These are phyloP conservation scores for Athripsodes cinereus DNA, from an alignment of 2,888 invertebrate species.

Conservation along the genomic window DNA sequence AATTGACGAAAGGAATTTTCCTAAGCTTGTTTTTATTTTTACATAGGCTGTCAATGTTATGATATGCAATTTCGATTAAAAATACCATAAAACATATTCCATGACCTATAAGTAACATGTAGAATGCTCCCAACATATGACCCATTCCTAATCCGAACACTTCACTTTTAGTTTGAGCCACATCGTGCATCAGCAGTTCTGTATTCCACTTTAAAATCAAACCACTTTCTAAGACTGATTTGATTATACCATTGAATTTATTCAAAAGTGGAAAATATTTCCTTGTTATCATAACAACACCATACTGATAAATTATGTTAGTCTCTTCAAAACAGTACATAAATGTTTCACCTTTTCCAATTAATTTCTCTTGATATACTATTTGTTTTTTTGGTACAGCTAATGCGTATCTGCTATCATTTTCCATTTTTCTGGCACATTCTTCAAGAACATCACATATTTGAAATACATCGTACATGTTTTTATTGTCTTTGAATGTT, in stretches of 20 bases:
- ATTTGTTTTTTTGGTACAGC: constrained; percentile 45
- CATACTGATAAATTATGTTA: constrained; percentile 46
- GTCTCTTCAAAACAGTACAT: constrained; percentile 46
- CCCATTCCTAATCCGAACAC: constrained; percentile 40
- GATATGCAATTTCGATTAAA: constrained; percentile 33
- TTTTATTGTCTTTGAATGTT: constrained; percentile 46
- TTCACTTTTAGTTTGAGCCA: constrained; percentile 34
- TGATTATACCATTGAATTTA: constrained; percentile 43
- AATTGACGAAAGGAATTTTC: too few species aligned
- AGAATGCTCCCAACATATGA: constrained; percentile 46
- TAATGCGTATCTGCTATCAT: constrained; percentile 42
- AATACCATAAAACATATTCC: constrained; percentile 38
- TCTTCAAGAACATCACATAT: constrained; percentile 39
- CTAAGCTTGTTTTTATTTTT: too few species aligned
- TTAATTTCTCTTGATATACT: constrained; percentile 42
- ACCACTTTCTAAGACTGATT: constrained; percentile 46
- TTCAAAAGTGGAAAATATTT: constrained; percentile 47
- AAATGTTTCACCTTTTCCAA: constrained; percentile 42
- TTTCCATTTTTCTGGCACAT: constrained; percentile 40
- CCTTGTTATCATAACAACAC: constrained; percentile 43
- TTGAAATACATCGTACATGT: constrained; percentile 47
- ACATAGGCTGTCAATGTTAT: neutral
- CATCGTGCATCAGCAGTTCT: constrained; percentile 39
- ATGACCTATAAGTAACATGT: constrained; percentile 45
- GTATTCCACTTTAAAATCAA: constrained; percentile 47